phyloP scores from a whole-genome alignment of 2,113 vertebrate genomes.

The Anseranas semipalmata region DNA sequence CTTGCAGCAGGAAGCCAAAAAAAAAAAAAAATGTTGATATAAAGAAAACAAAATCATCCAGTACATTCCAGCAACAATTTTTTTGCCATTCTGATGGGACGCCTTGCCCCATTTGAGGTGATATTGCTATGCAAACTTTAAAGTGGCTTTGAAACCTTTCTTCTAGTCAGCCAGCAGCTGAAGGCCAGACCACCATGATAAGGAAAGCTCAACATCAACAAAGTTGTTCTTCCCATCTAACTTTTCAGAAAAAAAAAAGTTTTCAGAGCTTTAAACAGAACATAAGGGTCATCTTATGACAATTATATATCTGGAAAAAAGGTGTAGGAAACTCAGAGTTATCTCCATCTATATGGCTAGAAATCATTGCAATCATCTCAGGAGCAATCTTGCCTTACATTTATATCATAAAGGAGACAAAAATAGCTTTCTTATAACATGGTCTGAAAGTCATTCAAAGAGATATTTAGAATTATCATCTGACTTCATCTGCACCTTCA shows the following conservation, averaged over 20 bases:
- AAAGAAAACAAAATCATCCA: not conserved
- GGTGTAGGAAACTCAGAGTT: slow-evolving; percentile 13
- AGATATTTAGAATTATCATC: slow-evolving; percentile 73
- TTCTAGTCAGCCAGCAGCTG: not conserved
- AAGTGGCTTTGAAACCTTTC: not conserved
- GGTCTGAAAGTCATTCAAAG: slow-evolving; percentile 51
- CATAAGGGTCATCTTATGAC: slow-evolving; percentile 50
- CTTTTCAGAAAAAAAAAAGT: slow-evolving; percentile 31
- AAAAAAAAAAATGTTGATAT: not conserved
- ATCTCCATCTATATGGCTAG: slow-evolving; percentile 34
- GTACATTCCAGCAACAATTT: not conserved
- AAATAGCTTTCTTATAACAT: slow-evolving; percentile 58
- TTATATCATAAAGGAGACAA: slow-evolving; percentile 39
- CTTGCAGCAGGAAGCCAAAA: not conserved
- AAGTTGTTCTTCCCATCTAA: not conserved
- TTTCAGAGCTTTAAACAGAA: slow-evolving; percentile 20
- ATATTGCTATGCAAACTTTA: not conserved
- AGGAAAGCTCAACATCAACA: not conserved
- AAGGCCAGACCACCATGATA: not conserved
- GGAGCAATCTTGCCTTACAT: slow-evolving; percentile 50
- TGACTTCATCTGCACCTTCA: slow-evolving; percentile 56
- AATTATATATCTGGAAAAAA: slow-evolving; percentile 49
- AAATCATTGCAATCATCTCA: slow-evolving; percentile 46
- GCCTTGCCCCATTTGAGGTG: not conserved
- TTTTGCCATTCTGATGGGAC: not conserved